phyloP scores from a whole-genome alignment of 2,888 invertebrate genomes.

The Stenolophus ochropezus region DNA sequence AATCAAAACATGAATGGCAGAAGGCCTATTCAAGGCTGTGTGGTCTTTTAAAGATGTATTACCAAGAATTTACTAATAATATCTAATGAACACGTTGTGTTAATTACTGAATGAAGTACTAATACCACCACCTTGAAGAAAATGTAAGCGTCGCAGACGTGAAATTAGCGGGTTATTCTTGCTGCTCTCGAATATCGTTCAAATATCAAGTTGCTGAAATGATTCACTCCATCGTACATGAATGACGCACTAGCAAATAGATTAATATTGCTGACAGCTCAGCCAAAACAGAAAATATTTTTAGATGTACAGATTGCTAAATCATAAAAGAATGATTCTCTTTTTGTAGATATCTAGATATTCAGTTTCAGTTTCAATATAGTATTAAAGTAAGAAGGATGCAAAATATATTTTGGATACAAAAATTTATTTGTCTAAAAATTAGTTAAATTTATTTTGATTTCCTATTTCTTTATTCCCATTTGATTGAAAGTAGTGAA shows the following conservation, averaged over 20 bases:
- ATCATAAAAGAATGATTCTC: background rate
- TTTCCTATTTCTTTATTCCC: too few species aligned
- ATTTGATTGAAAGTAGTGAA: too few species aligned
- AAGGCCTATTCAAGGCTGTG: background rate
- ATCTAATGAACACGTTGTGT: background rate
- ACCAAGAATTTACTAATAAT: background rate
- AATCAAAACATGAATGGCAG: background rate
- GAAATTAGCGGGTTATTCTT: slow-evolving; percentile 16
- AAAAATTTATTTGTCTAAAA: too few species aligned
- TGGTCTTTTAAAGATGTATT: background rate
- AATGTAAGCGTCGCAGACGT: too few species aligned
- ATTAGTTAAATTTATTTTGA: too few species aligned
- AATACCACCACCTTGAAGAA: too few species aligned
- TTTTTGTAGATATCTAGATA: too few species aligned
- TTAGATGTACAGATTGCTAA: background rate
- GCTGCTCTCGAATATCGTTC: background rate
- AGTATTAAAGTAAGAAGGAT: too few species aligned
- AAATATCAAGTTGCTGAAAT: slow-evolving; percentile 29
- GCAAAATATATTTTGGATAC: too few species aligned
- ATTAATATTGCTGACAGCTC: slow-evolving; percentile 2
- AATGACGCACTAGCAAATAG: background rate
- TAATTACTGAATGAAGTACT: slow-evolving; percentile 5
- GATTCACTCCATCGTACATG: slow-evolving; percentile 5
- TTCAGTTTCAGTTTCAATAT: too few species aligned
- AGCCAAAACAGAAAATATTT: background rate